Percentiles rank a stretch among this genome's conserved stretches.
Evolutionary conservation across 2,113 vertebrate genomes (phyloP).

Genomic region (Oreochromis aureus): DNA sequence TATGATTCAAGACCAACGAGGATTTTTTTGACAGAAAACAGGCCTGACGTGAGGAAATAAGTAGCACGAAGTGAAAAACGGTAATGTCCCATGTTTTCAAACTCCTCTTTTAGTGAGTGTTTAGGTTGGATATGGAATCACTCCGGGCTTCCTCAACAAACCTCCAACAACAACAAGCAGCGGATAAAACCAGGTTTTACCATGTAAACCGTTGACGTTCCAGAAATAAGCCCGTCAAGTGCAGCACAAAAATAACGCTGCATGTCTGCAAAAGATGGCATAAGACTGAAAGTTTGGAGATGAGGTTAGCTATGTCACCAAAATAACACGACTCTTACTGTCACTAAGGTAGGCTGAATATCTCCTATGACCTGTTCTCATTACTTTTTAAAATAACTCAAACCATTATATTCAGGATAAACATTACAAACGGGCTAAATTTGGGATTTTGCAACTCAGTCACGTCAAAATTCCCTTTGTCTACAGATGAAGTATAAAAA

Average conservation of each 20-base stretch:
- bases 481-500: background rate
- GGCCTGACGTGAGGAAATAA: background rate
- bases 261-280: background rate
- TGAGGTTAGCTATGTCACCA: background rate
- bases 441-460: background rate
- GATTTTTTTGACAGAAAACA: background rate
- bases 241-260: background rate
- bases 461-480: background rate
- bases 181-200: conserved; percentile 18
- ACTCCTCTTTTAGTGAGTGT: background rate
- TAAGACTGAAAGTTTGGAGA: background rate
- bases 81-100: background rate
- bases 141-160: conserved; percentile 2
- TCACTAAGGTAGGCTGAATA: background rate
- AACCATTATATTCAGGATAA: background rate
- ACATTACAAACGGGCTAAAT: fast-evolving
- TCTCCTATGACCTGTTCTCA: background rate
- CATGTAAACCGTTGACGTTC: conserved; percentile 17
- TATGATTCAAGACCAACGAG: background rate
- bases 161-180: conserved; percentile 31
- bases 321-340: background rate
- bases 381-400: background rate
- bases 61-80: background rate
- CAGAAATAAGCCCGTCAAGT: conserved; percentile 13
- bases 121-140: conserved; percentile 19